These are phyloP conservation scores for Ochropleura plecta DNA, from an alignment of 2,888 invertebrate species.

Conservation along the genomic window DNA sequence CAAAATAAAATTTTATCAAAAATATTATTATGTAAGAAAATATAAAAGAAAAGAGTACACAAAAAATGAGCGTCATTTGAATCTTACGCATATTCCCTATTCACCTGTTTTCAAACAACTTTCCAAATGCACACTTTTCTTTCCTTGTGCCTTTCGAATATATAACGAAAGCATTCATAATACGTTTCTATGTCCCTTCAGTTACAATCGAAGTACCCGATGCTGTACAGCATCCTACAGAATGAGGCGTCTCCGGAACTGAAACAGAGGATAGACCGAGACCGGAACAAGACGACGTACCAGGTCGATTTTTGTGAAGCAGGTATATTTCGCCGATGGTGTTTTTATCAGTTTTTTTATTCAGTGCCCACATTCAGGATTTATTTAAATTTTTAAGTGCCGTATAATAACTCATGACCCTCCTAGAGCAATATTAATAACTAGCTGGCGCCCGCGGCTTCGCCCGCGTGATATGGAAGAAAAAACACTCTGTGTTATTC, in stretches of 20 bases:
- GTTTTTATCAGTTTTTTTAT: background rate
- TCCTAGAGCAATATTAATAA: background rate
- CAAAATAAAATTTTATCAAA: too few relatives aligned
- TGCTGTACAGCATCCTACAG: slow-evolving; percentile 91
- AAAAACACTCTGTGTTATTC: too few relatives aligned
- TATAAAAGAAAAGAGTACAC: too few relatives aligned
- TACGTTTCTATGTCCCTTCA: slow-evolving; percentile 64
- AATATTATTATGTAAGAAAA: too few relatives aligned
- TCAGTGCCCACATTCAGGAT: background rate
- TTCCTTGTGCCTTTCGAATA: background rate
- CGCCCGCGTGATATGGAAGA: too few relatives aligned
- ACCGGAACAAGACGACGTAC: slow-evolving; percentile 91
- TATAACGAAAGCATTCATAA: background rate
- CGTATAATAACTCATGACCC: background rate
- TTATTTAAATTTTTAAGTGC: background rate
- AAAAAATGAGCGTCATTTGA: too few relatives aligned
- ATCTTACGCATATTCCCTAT: too few relatives aligned
- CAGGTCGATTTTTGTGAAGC: slow-evolving; percentile 91
- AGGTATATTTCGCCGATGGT: slow-evolving; percentile 70
- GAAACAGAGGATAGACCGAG: slow-evolving; percentile 91
- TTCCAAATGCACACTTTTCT: background rate
- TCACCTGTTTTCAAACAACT: background rate
- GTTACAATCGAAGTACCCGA: slow-evolving; percentile 92
- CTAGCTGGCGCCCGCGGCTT: background rate
- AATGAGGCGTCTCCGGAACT: slow-evolving; percentile 90